These are phyloP conservation scores for Malurus melanocephalus DNA, from an alignment of 2,113 vertebrate species.

Conservation along the genomic window DNA sequence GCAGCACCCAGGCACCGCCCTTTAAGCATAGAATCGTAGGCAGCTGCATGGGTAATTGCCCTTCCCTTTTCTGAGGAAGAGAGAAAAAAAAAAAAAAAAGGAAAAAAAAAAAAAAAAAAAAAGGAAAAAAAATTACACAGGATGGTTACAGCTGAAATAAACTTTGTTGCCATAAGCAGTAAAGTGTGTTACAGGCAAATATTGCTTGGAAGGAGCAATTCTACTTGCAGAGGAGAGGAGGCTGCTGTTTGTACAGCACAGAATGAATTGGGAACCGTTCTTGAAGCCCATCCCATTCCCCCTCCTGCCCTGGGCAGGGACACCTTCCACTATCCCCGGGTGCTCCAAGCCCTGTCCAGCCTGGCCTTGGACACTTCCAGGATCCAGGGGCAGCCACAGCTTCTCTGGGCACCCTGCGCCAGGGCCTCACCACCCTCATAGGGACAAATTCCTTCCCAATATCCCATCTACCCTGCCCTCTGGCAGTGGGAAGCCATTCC, in stretches of 20 bases:
- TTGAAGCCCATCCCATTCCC: background rate
- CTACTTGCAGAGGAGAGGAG: background rate
- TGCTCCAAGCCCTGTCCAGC: accelerated
- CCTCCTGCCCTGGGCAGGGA: background rate
- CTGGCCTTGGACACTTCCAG: background rate
- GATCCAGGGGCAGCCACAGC: background rate
- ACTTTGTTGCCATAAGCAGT: background rate
- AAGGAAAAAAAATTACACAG: accelerated
- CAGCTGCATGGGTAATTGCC: background rate
- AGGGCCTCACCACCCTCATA: accelerated
- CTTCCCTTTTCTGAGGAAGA: background rate
- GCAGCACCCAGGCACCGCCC: background rate
- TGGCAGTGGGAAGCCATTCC: background rate
- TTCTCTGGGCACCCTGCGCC: background rate
- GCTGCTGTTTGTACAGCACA: background rate
- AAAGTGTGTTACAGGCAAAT: background rate
- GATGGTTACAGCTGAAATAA: background rate
- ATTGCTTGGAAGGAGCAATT: background rate
- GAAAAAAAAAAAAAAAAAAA: too few relatives aligned
- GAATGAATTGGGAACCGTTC: background rate
- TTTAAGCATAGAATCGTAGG: background rate
- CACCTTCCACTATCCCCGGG: accelerated
- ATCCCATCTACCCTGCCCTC: background rate
- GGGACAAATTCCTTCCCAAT: accelerated
- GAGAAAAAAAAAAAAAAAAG: too few relatives aligned